phyloP scores from a whole-genome alignment of 2,888 invertebrate species.

The Drosophila mettleri region DNA sequence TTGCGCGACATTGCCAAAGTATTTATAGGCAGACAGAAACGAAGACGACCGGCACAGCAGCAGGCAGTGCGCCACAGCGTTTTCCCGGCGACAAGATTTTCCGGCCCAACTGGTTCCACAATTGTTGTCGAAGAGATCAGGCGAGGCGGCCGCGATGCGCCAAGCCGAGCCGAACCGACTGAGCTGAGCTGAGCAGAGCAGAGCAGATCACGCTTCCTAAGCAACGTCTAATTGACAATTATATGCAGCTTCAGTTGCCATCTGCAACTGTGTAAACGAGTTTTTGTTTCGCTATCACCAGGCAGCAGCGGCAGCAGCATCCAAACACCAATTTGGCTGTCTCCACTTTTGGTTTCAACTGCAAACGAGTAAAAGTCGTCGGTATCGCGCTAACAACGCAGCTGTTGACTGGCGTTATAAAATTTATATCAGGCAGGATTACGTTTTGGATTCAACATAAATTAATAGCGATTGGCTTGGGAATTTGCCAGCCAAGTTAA shows the following conservation, averaged over 20 bases:
- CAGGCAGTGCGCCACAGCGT: slow-evolving; percentile 42
- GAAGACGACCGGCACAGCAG: slow-evolving; percentile 58
- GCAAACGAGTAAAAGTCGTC: slow-evolving; percentile 69
- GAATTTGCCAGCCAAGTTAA: slow-evolving; percentile 24
- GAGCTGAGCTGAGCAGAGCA: slow-evolving; percentile 4
- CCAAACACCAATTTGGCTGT: slow-evolving; percentile 42
- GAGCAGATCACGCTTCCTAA: slow-evolving; percentile 59
- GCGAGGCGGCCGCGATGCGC: slow-evolving; percentile 41
- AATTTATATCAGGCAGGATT: slow-evolving; percentile 63
- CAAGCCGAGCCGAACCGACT: slow-evolving; percentile 6
- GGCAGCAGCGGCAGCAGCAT: slow-evolving; percentile 14
- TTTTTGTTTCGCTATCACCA: slow-evolving; percentile 51
- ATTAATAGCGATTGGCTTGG: slow-evolving; percentile 56
- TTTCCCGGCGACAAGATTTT: slow-evolving; percentile 78
- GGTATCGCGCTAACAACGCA: slow-evolving; percentile 40
- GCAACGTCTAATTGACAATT: slow-evolving; percentile 72
- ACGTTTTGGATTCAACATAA: slow-evolving; percentile 66
- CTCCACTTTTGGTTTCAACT: slow-evolving; percentile 73
- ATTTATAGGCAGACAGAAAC: slow-evolving; percentile 74
- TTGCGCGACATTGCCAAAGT: slow-evolving; percentile 74
- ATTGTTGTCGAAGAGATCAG: slow-evolving; percentile 43
- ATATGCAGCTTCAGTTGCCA: slow-evolving; percentile 43
- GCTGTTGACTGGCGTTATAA: slow-evolving; percentile 71
- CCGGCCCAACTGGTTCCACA: slow-evolving; percentile 72
- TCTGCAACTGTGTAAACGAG: slow-evolving; percentile 46